Evolutionary conservation across 2,888 invertebrate species (phyloP), one percentile per base, ranked within the genome.

Genomic region (Lepidonotus clava): DNA sequence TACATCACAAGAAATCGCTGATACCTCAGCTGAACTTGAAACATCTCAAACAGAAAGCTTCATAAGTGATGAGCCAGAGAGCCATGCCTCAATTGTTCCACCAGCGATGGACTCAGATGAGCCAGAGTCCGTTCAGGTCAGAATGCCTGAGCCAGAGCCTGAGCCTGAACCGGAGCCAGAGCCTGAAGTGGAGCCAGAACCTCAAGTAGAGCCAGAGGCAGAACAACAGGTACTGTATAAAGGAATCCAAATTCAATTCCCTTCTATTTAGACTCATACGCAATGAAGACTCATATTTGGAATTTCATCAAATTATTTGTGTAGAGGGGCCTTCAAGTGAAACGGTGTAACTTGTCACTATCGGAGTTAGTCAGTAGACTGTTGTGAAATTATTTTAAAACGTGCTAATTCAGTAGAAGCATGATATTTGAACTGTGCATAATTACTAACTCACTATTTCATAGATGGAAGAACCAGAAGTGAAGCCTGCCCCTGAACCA

Each of bases 121-220:
- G 40, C 67, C 80, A 11, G 77, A 84, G 34, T 2, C 18, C 6
- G 32, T n/a, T 18, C 61, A 38, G 53, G 41, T 53, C 1, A 38
- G 18, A 46, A 61, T 86, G 32, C 34, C 51, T 24, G 85, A 85
- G 24, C n/a, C 86, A 66, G 88, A 88, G 53, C 76, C 87, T 38
- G 88, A 89, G 24, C 85, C 87, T 56, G 88, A 87, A 36, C 83
- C 87, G 28, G 87, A 87, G 40, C 71, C 86, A 24, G 51, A 61
- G 56, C 46, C 83, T 18, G 86, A 38, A n/a, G 87, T 80, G 8
- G 88, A 76, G 40, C 77, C 83, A 53, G 86, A 86, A 40, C 83
- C 86, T 36, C 87, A 89, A 71, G 66, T 24, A 34, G 34, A 36
- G 38, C 36, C 71, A 1, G 34, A 71, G 21, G 14, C 36, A 21